Conservation (phyloP, 1,140 invertebrate species). For the Procambarus virginalis region DNA sequence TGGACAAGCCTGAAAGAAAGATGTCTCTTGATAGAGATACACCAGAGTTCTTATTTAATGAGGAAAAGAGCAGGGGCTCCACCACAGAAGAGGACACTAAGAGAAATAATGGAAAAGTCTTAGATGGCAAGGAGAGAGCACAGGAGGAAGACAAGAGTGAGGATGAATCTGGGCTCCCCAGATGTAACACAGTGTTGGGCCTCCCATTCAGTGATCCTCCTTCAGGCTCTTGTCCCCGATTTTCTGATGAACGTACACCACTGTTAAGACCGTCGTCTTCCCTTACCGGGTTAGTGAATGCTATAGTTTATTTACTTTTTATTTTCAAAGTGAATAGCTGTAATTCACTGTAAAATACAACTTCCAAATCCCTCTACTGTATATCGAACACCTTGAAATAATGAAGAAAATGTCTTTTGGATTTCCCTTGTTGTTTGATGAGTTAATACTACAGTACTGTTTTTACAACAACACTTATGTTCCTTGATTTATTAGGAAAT, state of each 20-base stretch:
- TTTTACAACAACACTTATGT: no score
- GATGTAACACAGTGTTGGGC: not conserved
- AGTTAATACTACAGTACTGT: no score
- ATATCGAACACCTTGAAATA: no score
- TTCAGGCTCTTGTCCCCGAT: not conserved
- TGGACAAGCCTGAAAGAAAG: conserved; percentile 8
- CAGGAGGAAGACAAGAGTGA: not conserved
- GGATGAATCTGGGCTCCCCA: not conserved
- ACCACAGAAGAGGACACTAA: not conserved
- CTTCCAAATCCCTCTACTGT: no score
- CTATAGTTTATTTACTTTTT: no score
- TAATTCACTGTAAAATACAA: no score
- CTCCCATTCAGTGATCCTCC: not conserved
- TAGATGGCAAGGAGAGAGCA: not conserved
- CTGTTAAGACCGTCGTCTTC: conserved; percentile 12
- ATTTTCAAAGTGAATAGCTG: no score
- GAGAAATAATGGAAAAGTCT: not conserved
- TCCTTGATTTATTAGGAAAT: no score
- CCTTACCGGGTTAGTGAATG: conserved; percentile 3
- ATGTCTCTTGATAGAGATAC: not conserved
- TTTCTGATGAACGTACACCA: conserved; percentile 9
- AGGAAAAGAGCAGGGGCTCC: not conserved
- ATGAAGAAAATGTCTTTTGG: no score
- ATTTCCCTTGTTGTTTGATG: no score
- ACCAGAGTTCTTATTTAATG: not conserved